Evolutionary conservation across 1,140 invertebrate species (phyloP), one percentile per base, ranked within the genome.

Genomic region (Drosophila santomea): DNA sequence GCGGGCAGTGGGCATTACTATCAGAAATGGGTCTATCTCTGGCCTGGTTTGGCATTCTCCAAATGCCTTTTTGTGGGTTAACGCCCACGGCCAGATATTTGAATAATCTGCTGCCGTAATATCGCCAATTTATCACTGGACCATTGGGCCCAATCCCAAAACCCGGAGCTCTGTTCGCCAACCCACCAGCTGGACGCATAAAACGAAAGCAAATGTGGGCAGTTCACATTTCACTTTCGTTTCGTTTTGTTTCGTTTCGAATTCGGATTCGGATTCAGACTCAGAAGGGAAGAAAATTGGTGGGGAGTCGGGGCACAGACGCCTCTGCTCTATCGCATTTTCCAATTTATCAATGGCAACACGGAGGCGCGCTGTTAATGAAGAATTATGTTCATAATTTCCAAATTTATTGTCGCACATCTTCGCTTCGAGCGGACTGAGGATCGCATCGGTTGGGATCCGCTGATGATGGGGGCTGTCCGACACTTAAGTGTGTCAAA

Each of bases 331-430:
- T 79, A 85, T 72, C 73, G 68, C 38, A 23, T 73, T 73, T 73
- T 51, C 68, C 69, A 60, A 73, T 73, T 73, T 74, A 74, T 64
- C 72, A 67, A 76, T 76, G 55, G 54, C 32, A n/a, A 39, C 82
- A 78, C 84, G 83, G 73, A 68, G 81, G 84, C 77, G 84, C 77
- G 80, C 74, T 72, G 54, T 76, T 89, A 89, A 89, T 89, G 84
- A 89, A 89, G 84, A 89, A 89, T 89, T 89, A 89, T 89, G 84
- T 80, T 90, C 85, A 89, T 89, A 89, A 89, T 89, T 89, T 89
- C 47, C 67, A 74, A 89, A 88, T 88, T 89, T 88, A 88, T 88
- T 74, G 84, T 57, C 63, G 75, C 75, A 68, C 83, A 81, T 81
- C 62, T 80, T 75, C 68, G 68, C 71, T 47, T 38, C 50, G n/a